Percentiles rank a stretch among this genome's conserved stretches.
Conservation (phyloP, 2,888 invertebrate species). For the Trichopria drosophilae region DNA sequence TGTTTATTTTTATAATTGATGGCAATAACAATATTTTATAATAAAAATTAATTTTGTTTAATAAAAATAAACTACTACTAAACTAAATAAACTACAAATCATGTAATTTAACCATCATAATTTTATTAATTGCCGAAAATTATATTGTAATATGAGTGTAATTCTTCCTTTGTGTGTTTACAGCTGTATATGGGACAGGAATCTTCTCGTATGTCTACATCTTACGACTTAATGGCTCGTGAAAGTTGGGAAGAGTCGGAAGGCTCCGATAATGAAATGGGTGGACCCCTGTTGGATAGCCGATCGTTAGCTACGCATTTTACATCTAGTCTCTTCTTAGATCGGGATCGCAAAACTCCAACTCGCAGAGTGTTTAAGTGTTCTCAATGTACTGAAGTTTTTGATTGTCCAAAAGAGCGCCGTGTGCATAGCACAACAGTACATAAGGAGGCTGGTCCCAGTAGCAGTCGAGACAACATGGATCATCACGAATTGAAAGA, state of each 20-base stretch:
- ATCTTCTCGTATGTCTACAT: constrained; percentile 61
- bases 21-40: background rate
- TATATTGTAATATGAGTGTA: background rate
- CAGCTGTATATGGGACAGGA: constrained; percentile 65
- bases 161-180: constrained; percentile 30
- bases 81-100: background rate
- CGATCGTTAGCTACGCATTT: constrained; percentile 56
- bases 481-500: constrained; percentile 49
- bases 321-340: constrained; percentile 55
- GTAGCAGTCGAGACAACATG: constrained; percentile 43
- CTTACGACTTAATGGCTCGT: constrained; percentile 69
- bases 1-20: background rate
- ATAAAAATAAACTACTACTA: background rate
- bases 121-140: constrained; percentile 12
- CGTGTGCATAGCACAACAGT: constrained; percentile 65
- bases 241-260: constrained; percentile 72
- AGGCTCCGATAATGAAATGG: constrained; percentile 64
- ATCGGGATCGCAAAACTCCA: constrained; percentile 55
- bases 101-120: too few relatives aligned
- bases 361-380: constrained; percentile 63
- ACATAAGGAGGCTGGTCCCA: constrained; percentile 61
- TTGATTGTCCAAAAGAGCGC: constrained; percentile 67
- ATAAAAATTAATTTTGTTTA: constrained; percentile 6
- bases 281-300: constrained; percentile 53
- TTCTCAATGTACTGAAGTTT: constrained; percentile 64